Base-by-base conservation (phyloP, 1,140 invertebrate species). In the Rhagoletis pomonella region DNA sequence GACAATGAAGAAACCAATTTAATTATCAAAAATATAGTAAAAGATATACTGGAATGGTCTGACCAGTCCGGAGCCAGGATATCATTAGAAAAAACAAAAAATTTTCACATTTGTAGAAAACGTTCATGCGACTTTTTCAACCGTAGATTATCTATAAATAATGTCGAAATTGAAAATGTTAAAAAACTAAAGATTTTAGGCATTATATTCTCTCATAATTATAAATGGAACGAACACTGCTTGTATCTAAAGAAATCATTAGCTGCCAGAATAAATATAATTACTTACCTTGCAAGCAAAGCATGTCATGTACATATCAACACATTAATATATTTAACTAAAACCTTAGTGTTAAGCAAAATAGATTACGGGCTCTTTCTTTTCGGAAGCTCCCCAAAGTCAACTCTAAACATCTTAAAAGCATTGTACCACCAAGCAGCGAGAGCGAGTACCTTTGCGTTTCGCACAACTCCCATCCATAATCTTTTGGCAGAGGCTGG, bases 241-340 rank as follows among this genome's bases (percentile, higher is more conserved):
- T 62, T 14, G 7, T 12, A 62, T 62, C 7, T 62, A 29, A 62
- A 62, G 17, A 62, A 62, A 62, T 9, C 60, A 62, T 62, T 62
- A 62, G 60, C 60, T 62, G 60, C 60, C 60, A 62, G 60, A 62
- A 62, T 62, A 62, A 62, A 62, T 14, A n/a, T 62, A 4, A 62
- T 62, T 62, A 62, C 60, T 4, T 62, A 62, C n/a, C 12, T 62
- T 62, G 60, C 60, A 62, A 62, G 60, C 12, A 62, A 5, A 14
- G 17, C 9, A 62, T 62, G 60, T 62, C 60, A 62, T 62, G 60
- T 62, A n/a, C 60, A 62, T 14, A 62, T 62, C 17, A 62, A 62
- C 17, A 62, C 60, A 4, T 14, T 62, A 4, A 62, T 62, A 62
- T 62, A 62, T 62, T 62, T 62, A 62, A 62, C 60, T 14, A 62